A percentile compares a stretch with the other conserved stretches of the same genome.
Conservation (phyloP, 2,888 invertebrate genomes). For the Eupithecia pulchellata region DNA sequence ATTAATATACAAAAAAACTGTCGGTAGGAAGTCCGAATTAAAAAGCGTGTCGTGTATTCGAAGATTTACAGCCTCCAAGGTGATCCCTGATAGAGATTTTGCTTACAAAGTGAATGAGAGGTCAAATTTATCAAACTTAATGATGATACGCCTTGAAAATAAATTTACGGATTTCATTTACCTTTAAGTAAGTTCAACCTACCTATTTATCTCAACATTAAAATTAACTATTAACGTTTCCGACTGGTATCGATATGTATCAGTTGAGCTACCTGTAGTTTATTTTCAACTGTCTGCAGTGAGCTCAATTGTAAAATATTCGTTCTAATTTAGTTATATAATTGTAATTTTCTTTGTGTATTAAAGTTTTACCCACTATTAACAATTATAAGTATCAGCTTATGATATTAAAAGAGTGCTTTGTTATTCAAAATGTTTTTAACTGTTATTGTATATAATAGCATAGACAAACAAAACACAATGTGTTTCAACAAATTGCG, state of each 20-base stretch:
- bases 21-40: background rate
- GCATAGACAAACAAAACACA: too few species aligned
- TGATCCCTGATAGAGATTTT: slow-evolving; percentile 50
- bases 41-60: slow-evolving; percentile 1
- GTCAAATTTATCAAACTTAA: slow-evolving; percentile 49
- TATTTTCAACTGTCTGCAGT: too few species aligned
- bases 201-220: background rate
- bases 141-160: slow-evolving; percentile 12
- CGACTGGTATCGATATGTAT: too few species aligned
- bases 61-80: slow-evolving; percentile 43
- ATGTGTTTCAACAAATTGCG: too few species aligned
- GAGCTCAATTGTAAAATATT: too few species aligned
- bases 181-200: background rate
- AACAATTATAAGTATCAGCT: too few species aligned
- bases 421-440: background rate
- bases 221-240: too few species aligned
- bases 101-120: slow-evolving; percentile 51
- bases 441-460: background rate
- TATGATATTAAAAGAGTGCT: background rate
- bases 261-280: too few species aligned
- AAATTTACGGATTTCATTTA: slow-evolving; percentile 14
- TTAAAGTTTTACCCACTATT: too few species aligned
- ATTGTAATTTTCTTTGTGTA: too few species aligned
- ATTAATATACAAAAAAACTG: background rate
- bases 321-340: too few species aligned